Base-by-base conservation (phyloP, 2,113 vertebrate species). In the Leptobrachium ailaonicum region DNA sequence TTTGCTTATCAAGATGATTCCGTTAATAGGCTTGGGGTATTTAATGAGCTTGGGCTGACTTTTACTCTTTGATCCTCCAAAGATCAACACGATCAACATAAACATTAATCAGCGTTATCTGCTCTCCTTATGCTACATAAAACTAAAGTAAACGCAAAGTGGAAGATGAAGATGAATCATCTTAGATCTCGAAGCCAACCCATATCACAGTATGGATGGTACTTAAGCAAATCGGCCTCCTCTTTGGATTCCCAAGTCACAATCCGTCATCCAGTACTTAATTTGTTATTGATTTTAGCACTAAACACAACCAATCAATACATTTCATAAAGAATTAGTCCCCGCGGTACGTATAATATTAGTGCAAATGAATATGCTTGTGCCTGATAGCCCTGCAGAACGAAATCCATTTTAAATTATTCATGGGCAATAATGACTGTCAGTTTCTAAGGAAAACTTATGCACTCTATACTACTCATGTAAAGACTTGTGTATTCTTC, bases 391-490 rank as follows among this genome's bases (percentile, higher is more conserved):
- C 64, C 83, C 84, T 81, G 67, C 72, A 83, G 84, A 82, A 11
- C 44, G 5, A 71, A 74, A 86, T 82, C 83, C 87, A 83, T 87
- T 87, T 87, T 87, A 82, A 87, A 88, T 79, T 77, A 0, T 0
- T 44, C 68, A 58, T 50, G 79, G 82, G 83, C 68, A 84, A 81
- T 56, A 41, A 60, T 58, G 62, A 14, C 82, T 72, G 77, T 89
- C 6, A 84, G 75, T 77, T 83, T 7, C 41, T 73, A 73, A 72
- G 41, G 54, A 77, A 70, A 77, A 77, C 11, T 53, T 60, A 77
- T 60, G 75, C 2, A 42, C 42, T 44, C 10, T 58, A 2, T 60
- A 13, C 13, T 10, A 12, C 56, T 60, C 9, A 60, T 3, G 4
- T 12, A 3, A 60, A 60, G 56, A 13, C 56, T 60, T 7, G 9